Evolutionary conservation across 2,888 invertebrate genomes (phyloP).

Genomic region (Pseudolycoriella hygida): DNA sequence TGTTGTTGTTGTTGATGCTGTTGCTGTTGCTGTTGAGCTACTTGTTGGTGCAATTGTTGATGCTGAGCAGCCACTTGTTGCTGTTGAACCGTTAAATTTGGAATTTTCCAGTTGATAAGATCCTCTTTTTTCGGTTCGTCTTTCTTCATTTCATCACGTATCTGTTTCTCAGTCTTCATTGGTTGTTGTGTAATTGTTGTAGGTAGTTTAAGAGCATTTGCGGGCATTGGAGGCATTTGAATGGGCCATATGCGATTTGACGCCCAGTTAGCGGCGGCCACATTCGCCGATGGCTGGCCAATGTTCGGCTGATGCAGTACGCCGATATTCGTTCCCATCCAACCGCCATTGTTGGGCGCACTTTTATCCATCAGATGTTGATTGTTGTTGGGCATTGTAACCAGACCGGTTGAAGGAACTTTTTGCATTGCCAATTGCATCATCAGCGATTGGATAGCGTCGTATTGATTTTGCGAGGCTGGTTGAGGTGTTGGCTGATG

Average conservation of each 20-base stretch:
- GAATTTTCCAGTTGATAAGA: not conserved
- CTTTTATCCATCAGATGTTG: not conserved
- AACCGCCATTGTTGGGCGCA: slow-evolving; percentile 5
- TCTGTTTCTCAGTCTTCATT: not conserved
- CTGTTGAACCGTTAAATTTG: slow-evolving; percentile 1
- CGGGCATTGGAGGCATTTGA: not conserved
- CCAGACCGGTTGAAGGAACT: not conserved
- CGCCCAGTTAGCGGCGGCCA: not conserved
- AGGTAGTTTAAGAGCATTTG: slow-evolving; percentile 5
- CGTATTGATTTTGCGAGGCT: slow-evolving; percentile 19
- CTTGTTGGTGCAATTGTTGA: slow-evolving; percentile 1
- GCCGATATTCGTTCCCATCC: slow-evolving; percentile 5
- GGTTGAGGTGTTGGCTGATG: not conserved
- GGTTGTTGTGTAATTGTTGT: not conserved
- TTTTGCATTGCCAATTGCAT: slow-evolving; percentile 29
- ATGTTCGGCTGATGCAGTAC: slow-evolving; percentile 6
- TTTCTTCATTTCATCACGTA: not conserved
- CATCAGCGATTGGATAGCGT: slow-evolving; percentile 33
- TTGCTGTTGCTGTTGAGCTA: slow-evolving; percentile 2
- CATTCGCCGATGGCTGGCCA: not conserved
- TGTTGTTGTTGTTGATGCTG: slow-evolving; percentile 3
- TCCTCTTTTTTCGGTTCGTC: not conserved
- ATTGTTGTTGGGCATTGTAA: not conserved
- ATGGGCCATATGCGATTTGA: not conserved
- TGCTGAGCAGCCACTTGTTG: not conserved